Conservation (phyloP, 2,888 invertebrate species). For the Agrochola litura region DNA sequence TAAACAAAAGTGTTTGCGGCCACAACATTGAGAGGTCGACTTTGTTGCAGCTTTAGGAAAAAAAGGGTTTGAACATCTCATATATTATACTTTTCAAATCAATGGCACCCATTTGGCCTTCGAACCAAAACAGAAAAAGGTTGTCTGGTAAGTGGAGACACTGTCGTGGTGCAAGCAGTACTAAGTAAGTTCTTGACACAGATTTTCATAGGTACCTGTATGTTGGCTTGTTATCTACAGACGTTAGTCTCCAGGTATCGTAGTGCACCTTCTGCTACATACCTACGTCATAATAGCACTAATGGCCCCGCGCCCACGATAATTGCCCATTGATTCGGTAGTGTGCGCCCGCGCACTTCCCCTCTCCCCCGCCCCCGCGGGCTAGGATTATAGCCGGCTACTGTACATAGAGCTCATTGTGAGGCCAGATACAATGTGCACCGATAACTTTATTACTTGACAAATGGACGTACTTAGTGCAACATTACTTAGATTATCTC, state of each 20-base stretch:
- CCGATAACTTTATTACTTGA: conserved; percentile 52
- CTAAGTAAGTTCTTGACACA: not conserved
- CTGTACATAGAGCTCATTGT: conserved; percentile 43
- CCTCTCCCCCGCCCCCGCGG: too few relatives aligned
- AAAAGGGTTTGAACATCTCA: not conserved
- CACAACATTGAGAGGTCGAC: not conserved
- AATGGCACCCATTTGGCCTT: not conserved
- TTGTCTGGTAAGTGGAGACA: not conserved
- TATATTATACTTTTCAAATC: not conserved
- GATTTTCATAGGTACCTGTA: not conserved
- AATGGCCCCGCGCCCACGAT: conserved; percentile 59
- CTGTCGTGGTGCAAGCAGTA: not conserved
- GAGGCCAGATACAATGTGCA: conserved; percentile 36
- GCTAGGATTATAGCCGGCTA: conserved; percentile 46
- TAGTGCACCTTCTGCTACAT: conserved; percentile 34
- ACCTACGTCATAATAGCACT: conserved; percentile 23
- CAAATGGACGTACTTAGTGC: conserved; percentile 33
- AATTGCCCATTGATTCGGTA: conserved; percentile 76
- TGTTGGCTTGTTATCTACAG: not conserved
- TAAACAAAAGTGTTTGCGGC: too few relatives aligned
- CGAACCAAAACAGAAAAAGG: not conserved
- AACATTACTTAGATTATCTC: conserved; percentile 17
- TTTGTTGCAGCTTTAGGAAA: not conserved
- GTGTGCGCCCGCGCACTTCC: conserved; percentile 50
- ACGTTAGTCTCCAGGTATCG: not conserved